Evolutionary conservation across 2,888 invertebrate species (phyloP).

Genomic region (Sepioteuthis lessoniana): DNA sequence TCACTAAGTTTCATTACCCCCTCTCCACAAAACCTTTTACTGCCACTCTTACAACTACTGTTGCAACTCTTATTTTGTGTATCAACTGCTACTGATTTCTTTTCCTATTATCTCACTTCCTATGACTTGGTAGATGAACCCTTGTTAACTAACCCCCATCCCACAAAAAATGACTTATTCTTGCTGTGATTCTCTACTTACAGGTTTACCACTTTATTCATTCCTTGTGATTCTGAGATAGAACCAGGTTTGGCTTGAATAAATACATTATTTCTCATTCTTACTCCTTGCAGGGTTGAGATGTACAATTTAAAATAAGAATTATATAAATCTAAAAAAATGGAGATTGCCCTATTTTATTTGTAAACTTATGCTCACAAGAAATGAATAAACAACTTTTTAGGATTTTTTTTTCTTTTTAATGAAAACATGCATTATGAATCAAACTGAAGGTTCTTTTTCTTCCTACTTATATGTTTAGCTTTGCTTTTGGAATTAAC

Average conservation of each 20-base stretch:
- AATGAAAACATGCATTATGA: too few species aligned
- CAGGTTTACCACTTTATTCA: not conserved
- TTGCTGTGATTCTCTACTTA: not conserved
- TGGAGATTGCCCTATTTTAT: too few species aligned
- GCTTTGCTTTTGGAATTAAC: too few species aligned
- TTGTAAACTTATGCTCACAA: too few species aligned
- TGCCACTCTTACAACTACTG: constrained; percentile 26
- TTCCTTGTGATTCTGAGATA: not conserved
- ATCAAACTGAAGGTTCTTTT: too few species aligned
- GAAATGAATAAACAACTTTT: too few species aligned
- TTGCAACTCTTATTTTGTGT: not conserved
- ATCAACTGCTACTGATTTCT: not conserved
- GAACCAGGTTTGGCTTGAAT: not conserved
- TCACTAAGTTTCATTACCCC: not conserved
- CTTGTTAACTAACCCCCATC: not conserved
- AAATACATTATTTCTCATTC: not conserved
- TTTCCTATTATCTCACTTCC: not conserved
- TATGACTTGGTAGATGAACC: not conserved
- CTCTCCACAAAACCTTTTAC: not conserved
- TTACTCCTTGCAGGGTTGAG: too few species aligned
- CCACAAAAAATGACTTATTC: not conserved
- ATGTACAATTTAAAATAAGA: too few species aligned
- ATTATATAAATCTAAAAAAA: too few species aligned
- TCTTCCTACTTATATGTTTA: too few species aligned
- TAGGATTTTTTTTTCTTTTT: too few species aligned